A percentile compares a stretch with the other conserved stretches of the same genome.
Evolutionary conservation across 2,888 invertebrate species (phyloP).

Genomic region (Plagodis dolabraria): DNA sequence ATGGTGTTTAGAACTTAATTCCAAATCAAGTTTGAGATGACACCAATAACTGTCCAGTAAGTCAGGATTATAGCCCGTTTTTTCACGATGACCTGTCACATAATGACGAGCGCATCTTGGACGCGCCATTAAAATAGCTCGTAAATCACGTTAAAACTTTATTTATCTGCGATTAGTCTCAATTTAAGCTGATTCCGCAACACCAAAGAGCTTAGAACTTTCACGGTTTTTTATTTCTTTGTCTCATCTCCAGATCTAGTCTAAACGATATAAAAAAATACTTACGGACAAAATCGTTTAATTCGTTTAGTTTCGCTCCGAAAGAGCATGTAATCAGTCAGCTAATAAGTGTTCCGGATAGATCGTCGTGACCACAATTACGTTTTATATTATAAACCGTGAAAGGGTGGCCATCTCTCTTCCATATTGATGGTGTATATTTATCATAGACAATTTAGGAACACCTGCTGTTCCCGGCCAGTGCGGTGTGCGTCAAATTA

Average conservation of each 20-base stretch:
- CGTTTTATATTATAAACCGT: constrained; percentile 56
- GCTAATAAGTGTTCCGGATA: constrained; percentile 49
- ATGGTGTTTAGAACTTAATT: constrained; percentile 60
- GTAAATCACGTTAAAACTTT: constrained; percentile 26
- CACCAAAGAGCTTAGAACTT: not conserved
- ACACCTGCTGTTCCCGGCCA: constrained; percentile 78
- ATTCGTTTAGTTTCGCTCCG: constrained; percentile 38
- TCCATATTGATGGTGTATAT: constrained; percentile 75
- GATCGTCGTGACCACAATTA: constrained; percentile 66
- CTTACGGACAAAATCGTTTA: constrained; percentile 18
- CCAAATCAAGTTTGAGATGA: constrained; percentile 50
- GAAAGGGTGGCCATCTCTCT: constrained; percentile 62
- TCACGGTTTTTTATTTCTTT: constrained; percentile 3
- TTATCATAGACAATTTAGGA: constrained; percentile 78
- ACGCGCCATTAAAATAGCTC: constrained; percentile 13
- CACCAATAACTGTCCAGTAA: constrained; percentile 59
- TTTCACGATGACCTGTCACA: constrained; percentile 50
- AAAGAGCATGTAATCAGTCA: constrained; percentile 44
- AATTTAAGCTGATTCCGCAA: constrained; percentile 38
- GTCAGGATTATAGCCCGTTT: constrained; percentile 57
- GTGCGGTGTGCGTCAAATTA: constrained; percentile 66
- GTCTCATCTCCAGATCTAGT: constrained; percentile 4
- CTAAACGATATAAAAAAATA: constrained; percentile 6
- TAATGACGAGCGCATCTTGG: constrained; percentile 26
- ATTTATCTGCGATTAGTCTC: constrained; percentile 37